phyloP scores from a whole-genome alignment of 2,797 vertebrate genomes.

The Heliangelus exortis region DNA sequence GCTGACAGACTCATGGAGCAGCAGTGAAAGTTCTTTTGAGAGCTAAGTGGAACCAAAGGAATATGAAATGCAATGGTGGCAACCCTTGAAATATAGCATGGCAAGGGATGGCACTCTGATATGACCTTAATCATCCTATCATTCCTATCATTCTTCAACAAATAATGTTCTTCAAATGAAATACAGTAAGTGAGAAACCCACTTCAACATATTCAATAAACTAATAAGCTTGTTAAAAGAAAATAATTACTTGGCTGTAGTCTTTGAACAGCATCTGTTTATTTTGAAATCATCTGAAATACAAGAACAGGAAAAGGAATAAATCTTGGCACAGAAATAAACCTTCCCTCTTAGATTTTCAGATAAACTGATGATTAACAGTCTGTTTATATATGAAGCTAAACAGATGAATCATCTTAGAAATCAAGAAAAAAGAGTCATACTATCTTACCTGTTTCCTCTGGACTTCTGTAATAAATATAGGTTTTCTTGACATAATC shows the following conservation, averaged over 20 bases:
- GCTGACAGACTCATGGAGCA: background rate
- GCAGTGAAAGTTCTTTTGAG: background rate
- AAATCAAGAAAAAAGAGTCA: background rate
- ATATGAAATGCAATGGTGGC: slow-evolving; percentile 19
- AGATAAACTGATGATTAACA: slow-evolving; percentile 55
- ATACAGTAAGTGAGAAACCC: slow-evolving; percentile 22
- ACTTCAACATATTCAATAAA: slow-evolving; percentile 59
- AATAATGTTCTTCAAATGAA: slow-evolving; percentile 16
- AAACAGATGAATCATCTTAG: background rate
- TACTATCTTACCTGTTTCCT: background rate
- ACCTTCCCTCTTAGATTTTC: slow-evolving; percentile 8
- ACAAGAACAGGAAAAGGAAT: background rate
- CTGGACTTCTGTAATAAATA: background rate
- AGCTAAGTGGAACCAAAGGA: background rate
- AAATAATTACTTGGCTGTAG: slow-evolving; percentile 55
- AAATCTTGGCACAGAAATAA: slow-evolving; percentile 28
- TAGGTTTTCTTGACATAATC: background rate
- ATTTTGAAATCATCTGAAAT: slow-evolving; percentile 50
- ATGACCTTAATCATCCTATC: slow-evolving; percentile 21
- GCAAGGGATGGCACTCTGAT: slow-evolving; percentile 17
- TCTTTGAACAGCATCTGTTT: slow-evolving; percentile 50
- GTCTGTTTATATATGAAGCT: background rate
- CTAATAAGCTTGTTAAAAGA: slow-evolving; percentile 58
- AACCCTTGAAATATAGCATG: background rate
- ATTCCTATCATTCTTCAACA: slow-evolving; percentile 36